Percentiles rank a stretch among this genome's conserved stretches.
Evolutionary conservation across 2,888 invertebrate genomes (phyloP).

Genomic region (Hedya salicella): DNA sequence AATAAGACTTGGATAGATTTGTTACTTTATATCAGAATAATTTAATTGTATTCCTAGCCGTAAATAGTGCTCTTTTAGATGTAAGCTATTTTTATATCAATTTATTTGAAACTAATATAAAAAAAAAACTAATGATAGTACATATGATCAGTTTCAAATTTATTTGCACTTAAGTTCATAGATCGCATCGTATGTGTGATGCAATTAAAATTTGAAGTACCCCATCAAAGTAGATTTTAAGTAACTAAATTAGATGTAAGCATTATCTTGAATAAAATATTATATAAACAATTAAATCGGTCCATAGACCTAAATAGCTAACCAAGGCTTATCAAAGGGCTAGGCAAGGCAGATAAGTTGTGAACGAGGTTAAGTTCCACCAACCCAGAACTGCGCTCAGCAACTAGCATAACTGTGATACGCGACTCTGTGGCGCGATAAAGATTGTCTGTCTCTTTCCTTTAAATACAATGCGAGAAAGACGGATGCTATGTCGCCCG

Average conservation of each 20-base stretch:
- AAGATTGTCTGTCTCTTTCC: too few relatives aligned
- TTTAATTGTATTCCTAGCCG: slow-evolving; percentile 61
- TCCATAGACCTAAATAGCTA: background rate
- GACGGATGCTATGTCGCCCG: too few relatives aligned
- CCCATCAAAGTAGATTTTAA: slow-evolving; percentile 10
- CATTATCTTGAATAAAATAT: slow-evolving; percentile 13
- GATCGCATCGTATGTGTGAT: background rate
- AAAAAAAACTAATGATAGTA: slow-evolving; percentile 56
- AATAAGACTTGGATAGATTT: slow-evolving; percentile 77
- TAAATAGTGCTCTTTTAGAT: slow-evolving; percentile 59
- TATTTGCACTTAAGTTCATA: slow-evolving; percentile 9
- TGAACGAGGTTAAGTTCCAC: background rate
- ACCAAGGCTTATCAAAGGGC: background rate
- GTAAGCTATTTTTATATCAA: slow-evolving; percentile 81
- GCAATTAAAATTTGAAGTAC: background rate
- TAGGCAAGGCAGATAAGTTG: background rate
- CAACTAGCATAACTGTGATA: too few relatives aligned
- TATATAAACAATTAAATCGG: background rate
- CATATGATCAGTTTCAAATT: slow-evolving; percentile 11
- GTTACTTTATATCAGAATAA: slow-evolving; percentile 74
- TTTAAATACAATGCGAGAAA: too few relatives aligned
- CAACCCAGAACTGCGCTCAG: background rate
- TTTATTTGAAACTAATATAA: slow-evolving; percentile 76
- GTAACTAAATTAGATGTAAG: slow-evolving; percentile 24
- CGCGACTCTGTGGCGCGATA: too few relatives aligned